Evolutionary conservation across 2,113 vertebrate genomes (phyloP).

Genomic region (Sinocyclocheilus grahami): DNA sequence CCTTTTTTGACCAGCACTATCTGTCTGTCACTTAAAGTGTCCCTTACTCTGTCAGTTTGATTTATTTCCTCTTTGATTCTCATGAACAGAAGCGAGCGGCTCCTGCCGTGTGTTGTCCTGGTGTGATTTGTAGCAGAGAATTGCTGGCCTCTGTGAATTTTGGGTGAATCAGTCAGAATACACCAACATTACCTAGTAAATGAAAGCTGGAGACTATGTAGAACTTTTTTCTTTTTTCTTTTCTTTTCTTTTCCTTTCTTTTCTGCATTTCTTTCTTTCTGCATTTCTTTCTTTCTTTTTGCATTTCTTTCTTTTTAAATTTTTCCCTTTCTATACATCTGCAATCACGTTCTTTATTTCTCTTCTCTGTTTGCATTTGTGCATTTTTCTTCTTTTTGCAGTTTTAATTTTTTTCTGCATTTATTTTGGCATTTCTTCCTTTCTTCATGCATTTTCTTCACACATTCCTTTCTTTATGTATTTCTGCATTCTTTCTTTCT

Average conservation of each 20-base stretch:
- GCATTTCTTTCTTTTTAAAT: neutral
- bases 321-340: neutral
- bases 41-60: slow-evolving; percentile 11
- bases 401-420: neutral
- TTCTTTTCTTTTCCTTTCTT: neutral
- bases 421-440: neutral
- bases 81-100: neutral
- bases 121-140: neutral
- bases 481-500: slow-evolving; percentile 21
- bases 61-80: neutral
- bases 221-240: neutral
- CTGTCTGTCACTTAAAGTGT: neutral
- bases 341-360: neutral
- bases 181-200: neutral
- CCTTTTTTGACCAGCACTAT: slow-evolving; percentile 3
- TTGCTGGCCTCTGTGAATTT: slow-evolving; percentile 12
- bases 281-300: no score
- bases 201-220: neutral
- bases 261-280: neutral
- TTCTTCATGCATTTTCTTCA: slow-evolving; percentile 1
- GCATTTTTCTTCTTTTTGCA: neutral
- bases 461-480: neutral
- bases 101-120: slow-evolving; percentile 5
- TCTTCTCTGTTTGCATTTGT: neutral
- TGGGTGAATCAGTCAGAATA: neutral